A percentile compares a stretch with the other conserved stretches of the same genome.
Evolutionary conservation across 1,140 invertebrate species (phyloP).

Genomic region (Heliconius eleuchia): DNA sequence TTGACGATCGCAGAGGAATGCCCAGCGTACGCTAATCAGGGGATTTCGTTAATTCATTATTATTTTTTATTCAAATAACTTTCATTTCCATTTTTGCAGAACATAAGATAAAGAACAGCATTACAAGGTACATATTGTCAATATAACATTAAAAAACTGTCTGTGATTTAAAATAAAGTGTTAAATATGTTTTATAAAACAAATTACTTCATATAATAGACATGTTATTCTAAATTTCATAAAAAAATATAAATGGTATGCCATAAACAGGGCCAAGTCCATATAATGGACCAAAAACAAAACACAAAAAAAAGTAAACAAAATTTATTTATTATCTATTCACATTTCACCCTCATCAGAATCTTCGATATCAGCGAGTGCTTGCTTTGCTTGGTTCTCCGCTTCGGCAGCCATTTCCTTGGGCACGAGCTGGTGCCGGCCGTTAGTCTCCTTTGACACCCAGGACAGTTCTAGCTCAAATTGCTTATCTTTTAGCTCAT

Average conservation of each 20-base stretch:
- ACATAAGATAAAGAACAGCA: too few species aligned
- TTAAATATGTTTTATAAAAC: too few species aligned
- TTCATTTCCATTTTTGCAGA: too few species aligned
- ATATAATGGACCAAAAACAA: background rate
- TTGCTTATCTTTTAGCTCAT: conserved; percentile 99
- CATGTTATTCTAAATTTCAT: too few species aligned
- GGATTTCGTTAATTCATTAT: too few species aligned
- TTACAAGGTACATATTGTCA: too few species aligned
- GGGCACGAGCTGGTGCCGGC: conserved; percentile 89
- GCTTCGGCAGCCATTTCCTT: conserved; percentile 64
- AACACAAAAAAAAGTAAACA: conserved; percentile 28
- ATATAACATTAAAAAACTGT: too few species aligned
- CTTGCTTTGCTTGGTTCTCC: conserved; percentile 72
- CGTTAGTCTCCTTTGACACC: conserved; percentile 92
- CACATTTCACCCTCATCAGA: conserved; percentile 79
- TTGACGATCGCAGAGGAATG: too few species aligned
- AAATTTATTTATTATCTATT: conserved; percentile 70
- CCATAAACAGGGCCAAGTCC: background rate
- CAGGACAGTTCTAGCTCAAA: conserved; percentile 99
- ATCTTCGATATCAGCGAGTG: conserved; percentile 76
- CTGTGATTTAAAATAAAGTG: too few species aligned
- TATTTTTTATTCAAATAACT: too few species aligned
- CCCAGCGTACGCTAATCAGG: too few species aligned
- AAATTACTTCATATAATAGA: too few species aligned
- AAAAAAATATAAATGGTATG: background rate